phyloP scores from a whole-genome alignment of 2,888 invertebrate species.

The Eupithecia vulgata region DNA sequence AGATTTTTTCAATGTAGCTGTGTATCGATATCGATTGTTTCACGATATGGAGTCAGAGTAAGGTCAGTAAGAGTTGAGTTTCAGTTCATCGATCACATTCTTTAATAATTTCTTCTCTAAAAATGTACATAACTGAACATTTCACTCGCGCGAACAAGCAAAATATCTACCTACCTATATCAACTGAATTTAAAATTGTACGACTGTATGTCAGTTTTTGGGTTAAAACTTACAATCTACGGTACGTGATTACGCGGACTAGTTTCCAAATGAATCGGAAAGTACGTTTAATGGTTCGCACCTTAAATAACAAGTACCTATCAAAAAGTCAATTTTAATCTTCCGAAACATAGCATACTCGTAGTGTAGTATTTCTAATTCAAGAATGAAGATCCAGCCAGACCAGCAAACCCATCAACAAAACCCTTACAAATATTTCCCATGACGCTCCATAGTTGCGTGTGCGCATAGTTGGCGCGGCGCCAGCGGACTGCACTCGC shows the following conservation, averaged over 20 bases:
- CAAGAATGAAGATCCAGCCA: neutral
- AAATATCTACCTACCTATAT: neutral
- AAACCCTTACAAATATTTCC: conserved; percentile 47
- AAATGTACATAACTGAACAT: neutral
- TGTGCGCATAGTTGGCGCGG: conserved; percentile 63
- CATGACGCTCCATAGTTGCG: conserved; percentile 65
- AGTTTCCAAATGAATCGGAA: no score
- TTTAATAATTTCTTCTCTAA: neutral
- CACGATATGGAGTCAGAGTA: neutral
- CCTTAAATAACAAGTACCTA: no score
- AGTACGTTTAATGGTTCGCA: no score
- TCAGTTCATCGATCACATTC: neutral
- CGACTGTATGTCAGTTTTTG: neutral
- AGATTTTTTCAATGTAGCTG: neutral
- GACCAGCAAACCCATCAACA: neutral
- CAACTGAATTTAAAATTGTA: neutral
- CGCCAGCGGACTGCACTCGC: conserved; percentile 76
- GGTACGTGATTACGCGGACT: no score
- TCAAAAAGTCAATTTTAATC: neutral
- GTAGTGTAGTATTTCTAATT: neutral
- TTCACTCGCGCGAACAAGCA: neutral
- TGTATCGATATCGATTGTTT: neutral
- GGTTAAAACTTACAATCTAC: neutral
- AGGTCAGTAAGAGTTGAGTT: neutral
- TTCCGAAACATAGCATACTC: neutral